These are phyloP conservation scores for Atrina japonica DNA, from an alignment of 2,888 invertebrate species.

Conservation along the genomic window DNA sequence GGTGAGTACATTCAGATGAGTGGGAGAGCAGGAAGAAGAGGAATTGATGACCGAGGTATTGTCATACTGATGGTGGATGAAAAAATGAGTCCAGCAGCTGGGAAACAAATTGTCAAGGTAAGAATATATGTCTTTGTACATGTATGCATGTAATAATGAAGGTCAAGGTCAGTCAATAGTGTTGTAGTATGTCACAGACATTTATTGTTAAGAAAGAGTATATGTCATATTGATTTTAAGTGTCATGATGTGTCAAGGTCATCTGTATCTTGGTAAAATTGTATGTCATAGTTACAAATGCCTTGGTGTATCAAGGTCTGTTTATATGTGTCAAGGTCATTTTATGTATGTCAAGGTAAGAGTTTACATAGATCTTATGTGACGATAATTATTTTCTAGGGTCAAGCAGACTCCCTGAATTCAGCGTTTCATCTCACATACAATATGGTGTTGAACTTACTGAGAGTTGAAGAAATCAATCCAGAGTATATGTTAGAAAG, in stretches of 20 bases:
- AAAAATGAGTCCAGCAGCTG: constrained; percentile 87
- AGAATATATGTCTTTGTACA: constrained; percentile 79
- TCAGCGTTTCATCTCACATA: constrained; percentile 99
- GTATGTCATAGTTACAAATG: too few relatives aligned
- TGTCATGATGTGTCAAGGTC: too few relatives aligned
- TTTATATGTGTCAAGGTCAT: too few relatives aligned
- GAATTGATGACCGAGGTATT: constrained; percentile 96
- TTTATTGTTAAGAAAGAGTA: not conserved
- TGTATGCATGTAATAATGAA: too few relatives aligned
- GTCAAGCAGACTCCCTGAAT: constrained; percentile 97
- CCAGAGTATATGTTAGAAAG: constrained; percentile 99
- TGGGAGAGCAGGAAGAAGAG: constrained; percentile 97
- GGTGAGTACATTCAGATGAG: constrained; percentile 99
- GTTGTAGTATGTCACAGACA: not conserved
- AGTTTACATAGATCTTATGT: too few relatives aligned
- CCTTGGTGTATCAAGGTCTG: too few relatives aligned
- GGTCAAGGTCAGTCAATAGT: not conserved
- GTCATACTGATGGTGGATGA: constrained; percentile 99
- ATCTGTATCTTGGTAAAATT: too few relatives aligned
- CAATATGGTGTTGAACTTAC: constrained; percentile 98
- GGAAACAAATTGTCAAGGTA: constrained; percentile 84
- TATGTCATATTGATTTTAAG: too few relatives aligned
- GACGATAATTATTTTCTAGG: constrained; percentile 84
- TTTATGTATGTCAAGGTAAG: too few relatives aligned
- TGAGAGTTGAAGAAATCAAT: constrained; percentile 99